Base-by-base conservation (phyloP, 2,888 invertebrate species). In the Nomada flava region DNA sequence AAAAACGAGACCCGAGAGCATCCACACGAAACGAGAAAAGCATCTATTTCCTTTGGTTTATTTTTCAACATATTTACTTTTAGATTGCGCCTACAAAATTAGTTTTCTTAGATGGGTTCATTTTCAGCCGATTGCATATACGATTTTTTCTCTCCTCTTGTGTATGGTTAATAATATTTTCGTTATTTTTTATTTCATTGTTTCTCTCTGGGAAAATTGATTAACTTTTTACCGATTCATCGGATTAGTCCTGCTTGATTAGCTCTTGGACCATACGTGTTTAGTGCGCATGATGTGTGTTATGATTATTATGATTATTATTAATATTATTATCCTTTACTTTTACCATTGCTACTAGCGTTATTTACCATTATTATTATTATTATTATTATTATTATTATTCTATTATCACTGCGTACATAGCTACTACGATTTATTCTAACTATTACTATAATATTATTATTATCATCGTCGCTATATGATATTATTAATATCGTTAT, bases 261-360 rank as follows among this genome's bases (percentile, higher is more conserved):
- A 91, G 91, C 90, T 89, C 70, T 89, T 85, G 85, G 86, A 86
- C 71, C 77, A 87, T 88, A 87, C 88, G 89, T 91, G 89, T 91
- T 91, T 93, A 93, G 91, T 90, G 91, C 92, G 93, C 93, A 93
- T 93, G 93, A 90, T 92, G 92, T 93, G 90, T 92, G 89, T 91
- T 91, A 86, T 80, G 84, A 90, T 88, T 84, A 86, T 83, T 70
- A 86, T 79, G 68, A 85, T 83, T 84, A 81, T 57, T 64, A 83
- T 82, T 81, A 69, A 73, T 74, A 73, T 83, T 63, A 79, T 69
- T 76, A 79, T 72, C 57, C 50, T 62, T 64, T 72, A 76, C 53
- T 50, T 69, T 71, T 44, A 69, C 59, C 68, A 65, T 75, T 63
- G 63, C 55, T 71, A 63, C 42, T 55, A 74, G 64, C 59, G 68